phyloP scores from a whole-genome alignment of 2,888 invertebrate genomes.

The Tetranychus piercei region DNA sequence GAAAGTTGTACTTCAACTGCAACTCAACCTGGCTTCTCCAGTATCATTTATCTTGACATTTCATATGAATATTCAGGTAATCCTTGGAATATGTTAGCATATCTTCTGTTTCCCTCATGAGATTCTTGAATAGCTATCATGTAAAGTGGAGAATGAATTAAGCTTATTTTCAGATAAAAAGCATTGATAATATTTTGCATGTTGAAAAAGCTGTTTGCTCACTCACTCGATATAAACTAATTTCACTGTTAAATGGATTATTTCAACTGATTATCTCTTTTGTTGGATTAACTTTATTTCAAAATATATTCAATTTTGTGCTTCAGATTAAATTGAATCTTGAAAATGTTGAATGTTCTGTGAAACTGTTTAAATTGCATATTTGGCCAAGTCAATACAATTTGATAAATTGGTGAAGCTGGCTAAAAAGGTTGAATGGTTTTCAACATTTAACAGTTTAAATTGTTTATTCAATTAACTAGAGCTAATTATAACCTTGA shows the following conservation, averaged over 20 bases:
- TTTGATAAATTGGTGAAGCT: no score
- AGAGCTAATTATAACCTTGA: no score
- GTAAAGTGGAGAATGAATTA: not conserved
- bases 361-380: no score
- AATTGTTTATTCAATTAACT: no score
- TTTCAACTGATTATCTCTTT: not conserved
- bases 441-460: no score
- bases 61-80: constrained; percentile 1
- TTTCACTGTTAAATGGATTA: not conserved
- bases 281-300: no score
- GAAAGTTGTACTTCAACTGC: not conserved
- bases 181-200: not conserved
- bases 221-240: not conserved
- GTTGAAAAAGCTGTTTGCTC: not conserved
- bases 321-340: no score
- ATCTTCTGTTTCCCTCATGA: not conserved
- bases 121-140: not conserved
- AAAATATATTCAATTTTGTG: no score
- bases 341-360: no score
- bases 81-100: not conserved
- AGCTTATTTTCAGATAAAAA: not conserved
- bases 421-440: no score
- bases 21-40: not conserved
- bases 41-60: not conserved
- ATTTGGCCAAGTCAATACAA: no score